A percentile compares a stretch with the other conserved stretches of the same genome.
Conservation (phyloP, 2,888 invertebrate species). For the Meandrusa payeni region DNA sequence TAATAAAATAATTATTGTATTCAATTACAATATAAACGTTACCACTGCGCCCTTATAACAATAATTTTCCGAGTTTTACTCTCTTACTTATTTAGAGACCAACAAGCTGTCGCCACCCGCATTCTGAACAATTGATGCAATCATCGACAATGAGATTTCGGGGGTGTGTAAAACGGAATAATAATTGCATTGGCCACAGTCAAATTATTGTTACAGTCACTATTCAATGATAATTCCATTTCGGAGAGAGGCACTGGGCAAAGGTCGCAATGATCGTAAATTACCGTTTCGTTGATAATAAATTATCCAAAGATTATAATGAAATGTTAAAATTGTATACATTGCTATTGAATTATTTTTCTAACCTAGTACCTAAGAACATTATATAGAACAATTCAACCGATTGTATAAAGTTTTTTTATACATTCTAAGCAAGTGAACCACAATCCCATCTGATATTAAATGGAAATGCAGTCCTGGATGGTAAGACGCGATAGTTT, state of each 20-base stretch:
- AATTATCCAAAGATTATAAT: conserved; percentile 21
- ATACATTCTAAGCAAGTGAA: too few species aligned
- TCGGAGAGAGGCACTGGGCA: conserved; percentile 55
- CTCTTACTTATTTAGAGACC: conserved; percentile 68
- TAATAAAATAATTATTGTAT: too few species aligned
- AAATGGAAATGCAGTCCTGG: too few species aligned
- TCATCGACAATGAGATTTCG: conserved; percentile 77
- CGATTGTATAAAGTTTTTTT: too few species aligned
- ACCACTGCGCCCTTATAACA: conserved; percentile 37
- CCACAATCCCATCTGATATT: too few species aligned
- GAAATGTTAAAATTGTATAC: conserved; percentile 15
- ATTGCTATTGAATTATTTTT: conserved; percentile 2
- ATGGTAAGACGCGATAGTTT: too few species aligned
- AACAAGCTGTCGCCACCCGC: conserved; percentile 76
- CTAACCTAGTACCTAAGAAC: too few species aligned
- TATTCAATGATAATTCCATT: conserved; percentile 72
- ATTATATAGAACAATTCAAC: too few species aligned
- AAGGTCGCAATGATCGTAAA: conserved; percentile 42
- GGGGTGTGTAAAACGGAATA: conserved; percentile 66
- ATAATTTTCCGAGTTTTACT: conserved; percentile 57
- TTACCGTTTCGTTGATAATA: conserved; percentile 25
- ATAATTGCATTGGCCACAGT: conserved; percentile 77
- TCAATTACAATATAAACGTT: too few species aligned
- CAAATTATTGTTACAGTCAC: conserved; percentile 71
- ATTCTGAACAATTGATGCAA: conserved; percentile 77